These are phyloP conservation scores for Allobates femoralis DNA, from an alignment of 2,797 vertebrate species.

Conservation along the genomic window DNA sequence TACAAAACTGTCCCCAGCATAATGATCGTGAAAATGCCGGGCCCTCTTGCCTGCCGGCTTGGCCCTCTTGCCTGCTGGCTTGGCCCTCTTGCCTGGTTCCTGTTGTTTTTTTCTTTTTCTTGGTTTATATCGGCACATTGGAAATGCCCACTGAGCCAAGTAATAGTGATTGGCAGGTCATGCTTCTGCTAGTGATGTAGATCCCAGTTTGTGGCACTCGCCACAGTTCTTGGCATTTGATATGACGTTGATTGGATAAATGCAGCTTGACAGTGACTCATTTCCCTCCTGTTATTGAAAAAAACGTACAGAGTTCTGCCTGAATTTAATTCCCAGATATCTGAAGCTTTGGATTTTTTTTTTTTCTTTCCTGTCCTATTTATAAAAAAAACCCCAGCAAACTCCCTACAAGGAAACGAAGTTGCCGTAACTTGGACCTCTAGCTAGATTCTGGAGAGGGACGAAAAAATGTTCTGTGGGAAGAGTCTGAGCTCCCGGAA, in stretches of 20 bases:
- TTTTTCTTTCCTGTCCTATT: slow-evolving; percentile 10
- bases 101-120: no score
- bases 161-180: no score
- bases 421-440: neutral
- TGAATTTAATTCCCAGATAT: slow-evolving; percentile 12
- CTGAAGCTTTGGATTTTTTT: neutral
- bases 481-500: neutral
- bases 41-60: no score
- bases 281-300: neutral
- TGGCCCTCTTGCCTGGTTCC: no score
- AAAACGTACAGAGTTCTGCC: neutral
- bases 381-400: slow-evolving; percentile 10
- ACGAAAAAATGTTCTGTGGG: neutral
- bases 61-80: no score
- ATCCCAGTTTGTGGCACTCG: neutral
- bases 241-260: slow-evolving; percentile 29
- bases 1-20: no score
- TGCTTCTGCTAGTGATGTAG: no score
- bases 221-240: slow-evolving; percentile 3
- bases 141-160: no score
- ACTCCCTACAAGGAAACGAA: slow-evolving; percentile 21
- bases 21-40: no score
- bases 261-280: slow-evolving; percentile 29
- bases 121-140: no score
- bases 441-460: neutral